Percentiles rank a stretch among this genome's conserved stretches.
phyloP scores from a whole-genome alignment of 2,888 invertebrate species.

The Ochropleura leucogaster region DNA sequence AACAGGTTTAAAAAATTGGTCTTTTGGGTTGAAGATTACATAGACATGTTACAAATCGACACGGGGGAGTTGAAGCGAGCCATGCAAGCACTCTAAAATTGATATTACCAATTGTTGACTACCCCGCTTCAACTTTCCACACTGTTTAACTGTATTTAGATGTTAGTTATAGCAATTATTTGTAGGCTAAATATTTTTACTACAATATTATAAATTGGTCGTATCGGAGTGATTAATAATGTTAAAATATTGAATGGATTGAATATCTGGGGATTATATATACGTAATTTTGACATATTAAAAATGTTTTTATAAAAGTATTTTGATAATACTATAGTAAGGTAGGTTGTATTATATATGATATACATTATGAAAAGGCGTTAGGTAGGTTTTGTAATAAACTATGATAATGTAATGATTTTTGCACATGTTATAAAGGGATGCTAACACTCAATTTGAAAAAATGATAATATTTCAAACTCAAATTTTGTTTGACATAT shows the following conservation, averaged over 20 bases:
- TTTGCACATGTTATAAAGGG: neutral
- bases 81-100: neutral
- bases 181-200: slow-evolving; percentile 43
- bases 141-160: slow-evolving; percentile 31
- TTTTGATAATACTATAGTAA: slow-evolving; percentile 2
- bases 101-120: neutral
- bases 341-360: slow-evolving; percentile 3
- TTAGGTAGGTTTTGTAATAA: slow-evolving; percentile 2
- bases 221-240: slow-evolving; percentile 33
- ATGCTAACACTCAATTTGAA: neutral
- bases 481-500: slow-evolving; percentile 34
- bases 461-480: slow-evolving; percentile 22
- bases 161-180: slow-evolving; percentile 31
- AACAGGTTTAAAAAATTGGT: slow-evolving; percentile 68
- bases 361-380: slow-evolving; percentile 20
- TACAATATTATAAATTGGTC: slow-evolving; percentile 62
- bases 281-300: slow-evolving; percentile 3
- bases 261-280: slow-evolving; percentile 24
- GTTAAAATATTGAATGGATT: neutral
- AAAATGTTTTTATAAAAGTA: neutral
- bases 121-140: neutral
- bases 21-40: slow-evolving; percentile 61
- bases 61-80: neutral
- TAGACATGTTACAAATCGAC: slow-evolving; percentile 60
- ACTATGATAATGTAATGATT: slow-evolving; percentile 1